phyloP scores from a whole-genome alignment of 2,113 vertebrate genomes.

The Hymenochirus boettgeri region DNA sequence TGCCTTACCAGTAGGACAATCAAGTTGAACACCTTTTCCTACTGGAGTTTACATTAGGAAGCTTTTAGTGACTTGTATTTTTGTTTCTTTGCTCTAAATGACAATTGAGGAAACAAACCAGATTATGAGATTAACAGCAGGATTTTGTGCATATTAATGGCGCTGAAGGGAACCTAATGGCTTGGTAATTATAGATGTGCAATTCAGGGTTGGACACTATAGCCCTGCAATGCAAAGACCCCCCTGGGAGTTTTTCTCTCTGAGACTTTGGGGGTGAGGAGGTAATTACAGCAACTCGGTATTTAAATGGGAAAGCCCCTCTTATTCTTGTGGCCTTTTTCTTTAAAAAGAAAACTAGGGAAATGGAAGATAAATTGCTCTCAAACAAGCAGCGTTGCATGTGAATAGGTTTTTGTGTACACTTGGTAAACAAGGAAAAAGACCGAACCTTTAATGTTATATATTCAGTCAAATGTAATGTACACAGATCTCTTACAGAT shows the following conservation, averaged over 20 bases:
- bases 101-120: slow-evolving; percentile 52
- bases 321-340: slow-evolving; percentile 45
- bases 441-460: too few relatives aligned
- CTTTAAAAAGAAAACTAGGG: slow-evolving; percentile 44
- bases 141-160: slow-evolving; percentile 52
- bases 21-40: neutral
- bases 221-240: slow-evolving; percentile 45
- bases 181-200: slow-evolving; percentile 50
- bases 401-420: too few relatives aligned
- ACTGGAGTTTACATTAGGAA: slow-evolving; percentile 44
- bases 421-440: too few relatives aligned
- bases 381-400: slow-evolving; percentile 50
- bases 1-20: neutral
- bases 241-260: slow-evolving; percentile 51
- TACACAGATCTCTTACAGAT: too few relatives aligned
- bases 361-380: slow-evolving; percentile 54
- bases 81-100: slow-evolving; percentile 45
- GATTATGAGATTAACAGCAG: slow-evolving; percentile 50
- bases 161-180: slow-evolving; percentile 45
- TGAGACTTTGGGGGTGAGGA: slow-evolving; percentile 50
- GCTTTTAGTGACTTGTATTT: slow-evolving; percentile 36
- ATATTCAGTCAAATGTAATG: too few relatives aligned
- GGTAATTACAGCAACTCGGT: slow-evolving; percentile 52
- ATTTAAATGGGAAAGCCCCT: slow-evolving; percentile 55
- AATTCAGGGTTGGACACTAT: slow-evolving; percentile 44